These are phyloP conservation scores for Burhinus bistriatus DNA, from an alignment of 2,113 vertebrate species.

Conservation along the genomic window DNA sequence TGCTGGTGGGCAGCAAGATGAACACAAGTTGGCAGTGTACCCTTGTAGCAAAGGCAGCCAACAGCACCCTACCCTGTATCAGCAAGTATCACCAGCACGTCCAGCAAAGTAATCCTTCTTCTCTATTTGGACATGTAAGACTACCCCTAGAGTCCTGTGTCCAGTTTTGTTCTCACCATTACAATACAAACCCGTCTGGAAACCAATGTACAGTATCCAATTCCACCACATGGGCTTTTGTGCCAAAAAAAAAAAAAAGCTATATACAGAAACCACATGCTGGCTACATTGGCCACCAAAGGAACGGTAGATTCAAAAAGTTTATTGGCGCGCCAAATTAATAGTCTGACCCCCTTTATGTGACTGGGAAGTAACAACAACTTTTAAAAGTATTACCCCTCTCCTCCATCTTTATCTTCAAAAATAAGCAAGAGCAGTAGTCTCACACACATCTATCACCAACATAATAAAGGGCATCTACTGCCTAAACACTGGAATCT, in stretches of 20 bases:
- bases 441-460: neutral
- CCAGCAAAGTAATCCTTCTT: neutral
- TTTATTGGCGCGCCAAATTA: neutral
- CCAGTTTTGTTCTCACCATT: neutral
- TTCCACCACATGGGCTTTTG: neutral
- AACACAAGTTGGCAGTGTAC: fast-evolving
- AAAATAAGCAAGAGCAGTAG: neutral
- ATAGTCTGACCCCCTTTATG: neutral
- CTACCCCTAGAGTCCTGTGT: neutral
- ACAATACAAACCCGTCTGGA: neutral
- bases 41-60: neutral
- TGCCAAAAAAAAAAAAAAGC: neutral
- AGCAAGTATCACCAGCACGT: neutral
- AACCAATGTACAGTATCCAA: neutral
- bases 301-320: neutral
- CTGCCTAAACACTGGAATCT: neutral
- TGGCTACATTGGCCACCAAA: neutral
- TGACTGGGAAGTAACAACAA: neutral
- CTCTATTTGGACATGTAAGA: neutral
- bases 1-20: neutral
- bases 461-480: neutral
- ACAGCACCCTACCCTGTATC: neutral
- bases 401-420: neutral
- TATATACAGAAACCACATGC: neutral
- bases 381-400: neutral